These are phyloP conservation scores for Branchipolynoe longqiensis DNA, from an alignment of 2,888 invertebrate genomes.

Conservation along the genomic window DNA sequence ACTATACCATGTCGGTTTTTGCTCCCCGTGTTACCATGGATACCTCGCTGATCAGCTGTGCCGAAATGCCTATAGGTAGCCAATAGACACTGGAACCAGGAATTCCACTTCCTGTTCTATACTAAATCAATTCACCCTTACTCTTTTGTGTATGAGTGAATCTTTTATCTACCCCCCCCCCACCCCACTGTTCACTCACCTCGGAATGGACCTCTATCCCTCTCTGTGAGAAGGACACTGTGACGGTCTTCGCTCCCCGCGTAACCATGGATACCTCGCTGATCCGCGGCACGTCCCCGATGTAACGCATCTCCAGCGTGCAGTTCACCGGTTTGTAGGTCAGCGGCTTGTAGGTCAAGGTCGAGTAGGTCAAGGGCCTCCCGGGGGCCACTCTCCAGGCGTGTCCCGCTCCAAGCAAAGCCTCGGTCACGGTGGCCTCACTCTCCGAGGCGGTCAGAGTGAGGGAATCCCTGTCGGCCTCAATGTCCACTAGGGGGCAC, in stretches of 20 bases:
- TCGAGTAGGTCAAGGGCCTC: too few species aligned
- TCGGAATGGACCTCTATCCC: background rate
- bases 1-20: too few species aligned
- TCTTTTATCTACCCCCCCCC: too few species aligned
- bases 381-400: too few species aligned
- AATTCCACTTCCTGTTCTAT: too few species aligned
- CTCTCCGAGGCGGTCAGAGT: background rate
- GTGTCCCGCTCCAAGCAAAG: background rate
- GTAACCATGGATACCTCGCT: background rate
- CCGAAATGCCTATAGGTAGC: too few species aligned
- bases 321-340: background rate
- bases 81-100: too few species aligned
- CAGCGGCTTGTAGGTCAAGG: too few species aligned
- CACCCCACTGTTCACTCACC: slow-evolving; percentile 11
- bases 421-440: background rate
- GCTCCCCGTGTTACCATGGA: too few species aligned
- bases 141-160: too few species aligned
- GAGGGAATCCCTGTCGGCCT: background rate
- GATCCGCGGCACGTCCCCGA: background rate
- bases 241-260: background rate
- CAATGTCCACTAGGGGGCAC: slow-evolving; percentile 2
- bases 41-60: too few species aligned
- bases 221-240: background rate
- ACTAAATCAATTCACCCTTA: too few species aligned
- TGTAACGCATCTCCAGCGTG: background rate